Conservation (phyloP, 2,797 vertebrate species). For the Merluccius polli region DNA sequence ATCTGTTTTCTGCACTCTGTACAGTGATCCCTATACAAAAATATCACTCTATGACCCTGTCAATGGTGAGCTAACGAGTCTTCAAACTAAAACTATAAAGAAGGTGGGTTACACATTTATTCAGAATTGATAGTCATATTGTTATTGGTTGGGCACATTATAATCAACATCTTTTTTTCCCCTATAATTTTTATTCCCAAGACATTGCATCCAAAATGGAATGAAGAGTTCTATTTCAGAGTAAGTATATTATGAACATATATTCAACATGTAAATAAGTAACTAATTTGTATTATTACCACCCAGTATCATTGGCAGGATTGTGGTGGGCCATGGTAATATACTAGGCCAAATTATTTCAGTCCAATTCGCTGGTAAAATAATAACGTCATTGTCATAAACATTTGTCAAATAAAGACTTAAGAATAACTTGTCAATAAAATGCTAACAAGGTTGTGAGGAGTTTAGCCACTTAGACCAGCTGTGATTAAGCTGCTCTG, state of each 20-base stretch:
- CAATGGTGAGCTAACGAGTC: conserved; percentile 82
- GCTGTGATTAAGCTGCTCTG: too few species aligned
- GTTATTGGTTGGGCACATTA: not conserved
- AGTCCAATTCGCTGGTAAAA: not conserved
- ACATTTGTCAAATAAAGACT: not conserved
- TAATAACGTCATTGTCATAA: not conserved
- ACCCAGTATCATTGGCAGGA: not conserved
- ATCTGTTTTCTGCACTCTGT: conserved; percentile 21
- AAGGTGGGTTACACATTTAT: conserved; percentile 69
- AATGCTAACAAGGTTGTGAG: not conserved
- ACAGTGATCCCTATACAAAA: conserved; percentile 91
- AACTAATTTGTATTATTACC: not conserved
- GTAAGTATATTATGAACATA: conserved; percentile 78
- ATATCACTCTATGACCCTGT: conserved; percentile 87
- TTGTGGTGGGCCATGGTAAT: not conserved
- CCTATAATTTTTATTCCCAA: conserved; percentile 18
- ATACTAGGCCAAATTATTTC: not conserved
- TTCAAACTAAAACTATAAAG: conserved; percentile 93
- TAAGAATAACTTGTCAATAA: not conserved
- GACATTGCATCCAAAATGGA: conserved; percentile 96
- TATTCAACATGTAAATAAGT: not conserved
- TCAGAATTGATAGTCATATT: not conserved
- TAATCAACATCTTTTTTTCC: not conserved
- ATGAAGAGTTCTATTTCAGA: conserved; percentile 90
- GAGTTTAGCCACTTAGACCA: not conserved